Conservation (phyloP, 2,888 invertebrate genomes). For the Chymomyza caudatula region DNA sequence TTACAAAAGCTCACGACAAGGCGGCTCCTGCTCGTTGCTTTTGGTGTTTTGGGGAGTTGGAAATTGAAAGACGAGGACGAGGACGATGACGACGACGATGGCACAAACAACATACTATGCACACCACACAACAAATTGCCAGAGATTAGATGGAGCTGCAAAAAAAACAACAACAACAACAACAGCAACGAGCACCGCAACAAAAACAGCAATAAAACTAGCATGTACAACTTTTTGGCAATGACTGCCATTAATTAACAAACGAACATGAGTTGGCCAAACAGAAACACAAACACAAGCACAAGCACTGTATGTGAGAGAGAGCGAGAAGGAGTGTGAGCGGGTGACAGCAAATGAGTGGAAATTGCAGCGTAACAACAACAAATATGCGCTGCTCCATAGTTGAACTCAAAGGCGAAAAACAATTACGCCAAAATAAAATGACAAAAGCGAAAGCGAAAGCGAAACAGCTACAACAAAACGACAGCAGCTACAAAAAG, state of each 20-base stretch:
- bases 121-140: not conserved
- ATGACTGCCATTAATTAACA: constrained; percentile 5
- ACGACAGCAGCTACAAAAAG: not conserved
- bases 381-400: not conserved
- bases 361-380: not conserved
- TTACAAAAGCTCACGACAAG: not conserved
- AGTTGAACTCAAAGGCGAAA: not conserved
- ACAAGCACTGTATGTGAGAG: not conserved
- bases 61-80: not conserved
- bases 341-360: not conserved
- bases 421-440: constrained; percentile 3
- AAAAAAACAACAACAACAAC: not conserved
- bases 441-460: not conserved
- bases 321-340: not conserved
- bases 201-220: not conserved
- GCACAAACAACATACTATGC: too few species aligned
- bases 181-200: not conserved
- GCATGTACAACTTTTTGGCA: not conserved
- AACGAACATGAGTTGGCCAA: not conserved
- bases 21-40: not conserved
- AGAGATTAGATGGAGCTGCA: not conserved
- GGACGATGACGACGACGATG: not conserved
- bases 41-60: too few species aligned
- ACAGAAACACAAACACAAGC: not conserved
- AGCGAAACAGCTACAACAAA: not conserved